These are phyloP conservation scores for Eurypyga helias DNA, from an alignment of 2,113 vertebrate genomes.

Conservation along the genomic window DNA sequence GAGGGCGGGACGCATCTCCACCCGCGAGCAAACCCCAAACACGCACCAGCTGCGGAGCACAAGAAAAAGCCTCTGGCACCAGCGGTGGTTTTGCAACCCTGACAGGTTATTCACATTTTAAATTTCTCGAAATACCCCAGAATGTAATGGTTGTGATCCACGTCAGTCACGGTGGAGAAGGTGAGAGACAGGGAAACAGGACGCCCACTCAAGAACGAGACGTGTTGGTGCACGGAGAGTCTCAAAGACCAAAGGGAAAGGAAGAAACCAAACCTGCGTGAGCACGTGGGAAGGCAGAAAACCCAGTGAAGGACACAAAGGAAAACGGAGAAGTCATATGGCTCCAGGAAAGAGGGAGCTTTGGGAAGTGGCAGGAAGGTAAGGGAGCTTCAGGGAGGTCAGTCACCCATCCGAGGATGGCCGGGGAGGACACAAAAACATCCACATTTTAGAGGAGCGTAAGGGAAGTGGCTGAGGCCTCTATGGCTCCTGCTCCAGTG, in stretches of 20 bases:
- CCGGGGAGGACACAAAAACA: neutral
- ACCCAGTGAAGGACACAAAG: neutral
- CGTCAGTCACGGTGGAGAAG: neutral
- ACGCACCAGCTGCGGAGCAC: neutral
- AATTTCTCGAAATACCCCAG: neutral
- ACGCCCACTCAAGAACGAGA: neutral
- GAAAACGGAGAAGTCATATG: neutral
- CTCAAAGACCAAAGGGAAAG: neutral
- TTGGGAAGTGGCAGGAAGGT: neutral
- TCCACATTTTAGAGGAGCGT: neutral
- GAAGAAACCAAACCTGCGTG: neutral
- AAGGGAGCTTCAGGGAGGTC: neutral
- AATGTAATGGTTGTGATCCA: neutral
- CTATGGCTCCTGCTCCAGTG: neutral
- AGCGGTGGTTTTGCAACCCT: neutral
- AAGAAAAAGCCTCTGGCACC: neutral
- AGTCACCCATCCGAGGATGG: neutral
- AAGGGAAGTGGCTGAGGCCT: neutral
- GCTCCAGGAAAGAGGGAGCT: neutral
- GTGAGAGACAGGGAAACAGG: neutral
- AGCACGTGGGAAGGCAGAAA: neutral
- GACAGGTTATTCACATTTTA: neutral
- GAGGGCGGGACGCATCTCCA: neutral
- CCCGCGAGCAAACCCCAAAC: neutral
- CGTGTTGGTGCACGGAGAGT: fast-evolving